phyloP scores from a whole-genome alignment of 2,797 vertebrate species.

The Poecilia picta region DNA sequence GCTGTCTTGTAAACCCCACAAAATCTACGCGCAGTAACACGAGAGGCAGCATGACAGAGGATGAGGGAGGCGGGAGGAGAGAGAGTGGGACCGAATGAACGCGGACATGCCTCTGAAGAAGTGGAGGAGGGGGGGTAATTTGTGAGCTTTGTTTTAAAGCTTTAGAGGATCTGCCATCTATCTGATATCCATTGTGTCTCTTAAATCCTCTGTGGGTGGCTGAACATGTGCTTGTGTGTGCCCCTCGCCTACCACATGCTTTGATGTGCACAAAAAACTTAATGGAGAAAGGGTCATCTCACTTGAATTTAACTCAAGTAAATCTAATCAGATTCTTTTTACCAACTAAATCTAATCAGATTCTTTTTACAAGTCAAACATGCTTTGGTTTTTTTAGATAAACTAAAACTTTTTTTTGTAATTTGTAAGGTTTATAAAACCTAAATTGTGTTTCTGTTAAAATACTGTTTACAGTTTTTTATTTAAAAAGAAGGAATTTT shows the following conservation, averaged over 20 bases:
- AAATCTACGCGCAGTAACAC: constrained; percentile 67
- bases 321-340: background rate
- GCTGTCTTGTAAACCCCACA: constrained; percentile 75
- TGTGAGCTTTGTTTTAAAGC: constrained; percentile 80
- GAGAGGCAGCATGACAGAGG: constrained; percentile 55
- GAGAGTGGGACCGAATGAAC: constrained; percentile 48
- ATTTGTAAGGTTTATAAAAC: background rate
- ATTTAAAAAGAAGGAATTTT: background rate
- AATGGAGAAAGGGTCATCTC: constrained; percentile 6
- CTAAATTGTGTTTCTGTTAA: background rate
- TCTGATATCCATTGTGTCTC: constrained; percentile 76
- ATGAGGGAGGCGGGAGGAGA: constrained; percentile 32
- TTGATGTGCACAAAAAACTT: constrained; percentile 17
- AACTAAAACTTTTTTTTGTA: background rate
- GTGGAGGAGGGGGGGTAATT: constrained; percentile 79
- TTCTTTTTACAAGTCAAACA: background rate
- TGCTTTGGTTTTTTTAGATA: background rate
- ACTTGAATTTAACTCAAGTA: background rate
- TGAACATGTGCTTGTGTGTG: constrained; percentile 29
- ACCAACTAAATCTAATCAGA: background rate
- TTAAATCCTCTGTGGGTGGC: constrained; percentile 62
- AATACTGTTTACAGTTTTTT: background rate
- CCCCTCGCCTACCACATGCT: constrained; percentile 10
- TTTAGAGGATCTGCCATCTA: constrained; percentile 80
- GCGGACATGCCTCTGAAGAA: constrained; percentile 61